phyloP scores from a whole-genome alignment of 2,113 vertebrate genomes.

The Turnix velox region DNA sequence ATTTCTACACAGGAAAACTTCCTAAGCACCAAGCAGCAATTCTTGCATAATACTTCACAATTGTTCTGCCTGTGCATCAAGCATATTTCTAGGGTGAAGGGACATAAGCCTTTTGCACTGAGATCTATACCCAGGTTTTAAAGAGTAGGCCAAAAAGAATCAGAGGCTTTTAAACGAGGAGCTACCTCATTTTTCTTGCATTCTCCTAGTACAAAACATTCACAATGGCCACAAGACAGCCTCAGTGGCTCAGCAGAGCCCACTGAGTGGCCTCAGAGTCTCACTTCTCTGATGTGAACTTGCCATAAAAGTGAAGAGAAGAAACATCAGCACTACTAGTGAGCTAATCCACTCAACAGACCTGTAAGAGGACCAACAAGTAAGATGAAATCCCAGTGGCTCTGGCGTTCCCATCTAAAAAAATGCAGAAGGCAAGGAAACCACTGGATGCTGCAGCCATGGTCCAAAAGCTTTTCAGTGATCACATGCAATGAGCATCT shows the following conservation, averaged over 20 bases:
- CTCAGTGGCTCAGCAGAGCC: background rate
- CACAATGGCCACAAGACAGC: background rate
- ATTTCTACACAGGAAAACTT: background rate
- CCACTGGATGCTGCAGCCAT: background rate
- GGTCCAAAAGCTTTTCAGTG: background rate
- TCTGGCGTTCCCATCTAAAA: background rate
- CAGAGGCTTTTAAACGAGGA: background rate
- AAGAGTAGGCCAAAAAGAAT: background rate
- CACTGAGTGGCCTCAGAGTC: background rate
- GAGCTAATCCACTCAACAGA: background rate
- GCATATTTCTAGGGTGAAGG: background rate
- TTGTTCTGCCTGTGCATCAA: background rate
- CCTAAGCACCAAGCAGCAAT: background rate
- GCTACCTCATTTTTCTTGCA: background rate
- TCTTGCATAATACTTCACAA: background rate
- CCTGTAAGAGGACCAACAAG: background rate
- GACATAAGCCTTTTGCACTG: background rate
- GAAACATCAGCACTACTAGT: background rate
- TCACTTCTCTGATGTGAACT: background rate
- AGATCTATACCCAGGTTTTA: background rate
- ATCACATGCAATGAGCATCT: background rate
- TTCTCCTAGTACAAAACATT: background rate
- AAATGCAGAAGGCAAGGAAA: background rate
- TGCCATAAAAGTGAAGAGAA: background rate
- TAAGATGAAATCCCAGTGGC: background rate